These are phyloP conservation scores for Podarcis lilfordi DNA, from an alignment of 2,797 vertebrate genomes.

Conservation along the genomic window DNA sequence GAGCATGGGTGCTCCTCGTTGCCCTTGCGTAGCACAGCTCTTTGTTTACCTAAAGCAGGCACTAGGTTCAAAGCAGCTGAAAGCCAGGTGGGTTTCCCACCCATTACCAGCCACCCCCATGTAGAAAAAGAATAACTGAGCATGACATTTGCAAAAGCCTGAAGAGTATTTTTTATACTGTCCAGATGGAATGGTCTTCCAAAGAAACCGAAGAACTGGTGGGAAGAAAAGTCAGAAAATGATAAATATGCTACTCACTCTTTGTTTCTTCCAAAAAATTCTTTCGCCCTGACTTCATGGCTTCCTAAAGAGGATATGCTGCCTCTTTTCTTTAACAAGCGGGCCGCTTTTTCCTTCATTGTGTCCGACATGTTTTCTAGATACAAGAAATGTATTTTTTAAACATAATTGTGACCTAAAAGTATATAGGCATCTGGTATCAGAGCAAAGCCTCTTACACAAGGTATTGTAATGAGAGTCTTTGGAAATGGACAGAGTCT, in stretches of 20 bases:
- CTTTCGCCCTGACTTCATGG: conserved; percentile 76
- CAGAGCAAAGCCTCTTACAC: neutral
- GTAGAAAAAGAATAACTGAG: neutral
- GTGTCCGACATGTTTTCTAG: conserved; percentile 76
- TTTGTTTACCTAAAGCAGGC: neutral
- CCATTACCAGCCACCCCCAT: neutral
- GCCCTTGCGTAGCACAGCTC: neutral
- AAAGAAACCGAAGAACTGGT: neutral
- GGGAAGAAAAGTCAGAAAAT: conserved; percentile 3
- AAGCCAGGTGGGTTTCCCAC: neutral
- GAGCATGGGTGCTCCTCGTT: neutral
- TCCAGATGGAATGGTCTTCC: neutral
- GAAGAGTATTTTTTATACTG: neutral
- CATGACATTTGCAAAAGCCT: neutral
- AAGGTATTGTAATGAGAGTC: neutral
- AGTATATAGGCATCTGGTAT: neutral
- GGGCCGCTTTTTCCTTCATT: conserved; percentile 75
- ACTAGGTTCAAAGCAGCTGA: neutral
- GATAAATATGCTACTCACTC: conserved; percentile 75
- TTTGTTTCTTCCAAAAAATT: conserved; percentile 73
- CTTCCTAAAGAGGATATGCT: conserved; percentile 78
- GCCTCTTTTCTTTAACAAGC: conserved; percentile 75
- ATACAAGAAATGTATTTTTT: conserved; percentile 5
- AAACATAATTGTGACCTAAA: neutral
- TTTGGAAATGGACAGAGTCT: neutral